A percentile compares a stretch with the other conserved stretches of the same genome.
Conservation (phyloP, 2,888 invertebrate species). For the Cheilosia soror region DNA sequence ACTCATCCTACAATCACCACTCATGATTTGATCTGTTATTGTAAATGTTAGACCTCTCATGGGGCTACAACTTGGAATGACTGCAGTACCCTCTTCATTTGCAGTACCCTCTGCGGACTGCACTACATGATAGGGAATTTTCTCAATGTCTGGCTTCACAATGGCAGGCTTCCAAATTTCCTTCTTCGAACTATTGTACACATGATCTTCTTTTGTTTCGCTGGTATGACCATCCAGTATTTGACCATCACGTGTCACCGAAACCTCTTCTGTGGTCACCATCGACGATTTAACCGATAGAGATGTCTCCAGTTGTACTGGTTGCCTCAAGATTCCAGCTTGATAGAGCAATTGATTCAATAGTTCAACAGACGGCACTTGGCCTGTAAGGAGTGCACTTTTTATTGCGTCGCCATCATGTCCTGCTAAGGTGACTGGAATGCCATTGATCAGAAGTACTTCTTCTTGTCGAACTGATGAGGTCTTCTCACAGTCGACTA, state of each 20-base stretch:
- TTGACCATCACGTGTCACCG: constrained; percentile 87
- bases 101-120: constrained; percentile 48
- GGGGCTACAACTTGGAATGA: constrained; percentile 61
- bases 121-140: constrained; percentile 40
- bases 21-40: not conserved
- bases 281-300: constrained; percentile 89
- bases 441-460: constrained; percentile 88
- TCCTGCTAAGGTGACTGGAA: constrained; percentile 88
- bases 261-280: constrained; percentile 89
- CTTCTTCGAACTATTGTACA: constrained; percentile 87
- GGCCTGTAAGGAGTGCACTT: constrained; percentile 88
- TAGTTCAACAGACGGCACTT: constrained; percentile 89
- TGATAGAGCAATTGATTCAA: constrained; percentile 88
- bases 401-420: constrained; percentile 88
- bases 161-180: constrained; percentile 87
- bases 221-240: constrained; percentile 89
- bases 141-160: constrained; percentile 21
- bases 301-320: constrained; percentile 89
- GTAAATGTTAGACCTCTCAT: too few relatives aligned
- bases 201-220: constrained; percentile 89
- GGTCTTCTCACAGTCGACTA: constrained; percentile 89
- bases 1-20: not conserved
- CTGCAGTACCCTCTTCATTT: too few relatives aligned
- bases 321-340: constrained; percentile 87
- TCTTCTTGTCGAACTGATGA: constrained; percentile 89